Evolutionary conservation across 2,113 vertebrate genomes (phyloP), one percentile per base, ranked within the genome.

Genomic region (Siphamia tubifer): DNA sequence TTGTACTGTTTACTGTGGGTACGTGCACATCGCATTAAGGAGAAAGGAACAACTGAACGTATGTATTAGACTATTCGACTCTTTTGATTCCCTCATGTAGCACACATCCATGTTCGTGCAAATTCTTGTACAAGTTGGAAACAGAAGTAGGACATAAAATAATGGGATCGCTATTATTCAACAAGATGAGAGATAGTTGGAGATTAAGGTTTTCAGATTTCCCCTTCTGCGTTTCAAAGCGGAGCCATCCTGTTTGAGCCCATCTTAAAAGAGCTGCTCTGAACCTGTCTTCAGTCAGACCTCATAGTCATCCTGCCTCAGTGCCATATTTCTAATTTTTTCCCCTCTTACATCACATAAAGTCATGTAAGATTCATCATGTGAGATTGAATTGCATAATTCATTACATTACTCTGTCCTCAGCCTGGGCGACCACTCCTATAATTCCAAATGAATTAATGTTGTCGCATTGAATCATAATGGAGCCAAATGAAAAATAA

Each of bases 311-410:
- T 28, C 11, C 15, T 24, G 30, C 11, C 38, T 43, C 21, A 44
- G 11, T 44, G 48, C 72, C 34, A 55, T 23, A 64, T 54, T 74
- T 32, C 52, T 71, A 38, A 30, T 64, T 43, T 17, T 55, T 34
- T 17, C 38, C 38, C 49, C 4, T 68, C 53, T 68, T 73, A 54
- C 58, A 49, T 80, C 47, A 16, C 54, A 55, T 36, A 5, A 48
- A 71, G 58, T 79, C 84, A 85, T 74, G 54, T 67, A 82, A 79
- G 72, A 79, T 79, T 84, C 65, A 79, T 67, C 25, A 24, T 48
- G 38, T 43, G 24, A 79, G 70, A 83, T 63, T 74, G 58, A 76
- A 74, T 68, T 80, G 57, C 69, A 82, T 78, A 58, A 84, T 70
- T 78, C 40, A 79, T 45, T 30, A 56, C 49, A 53, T 47, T 17